Evolutionary conservation across 1,140 invertebrate species (phyloP), one percentile per base, ranked within the genome.

Genomic region (Zeugodacus cucurbitae): DNA sequence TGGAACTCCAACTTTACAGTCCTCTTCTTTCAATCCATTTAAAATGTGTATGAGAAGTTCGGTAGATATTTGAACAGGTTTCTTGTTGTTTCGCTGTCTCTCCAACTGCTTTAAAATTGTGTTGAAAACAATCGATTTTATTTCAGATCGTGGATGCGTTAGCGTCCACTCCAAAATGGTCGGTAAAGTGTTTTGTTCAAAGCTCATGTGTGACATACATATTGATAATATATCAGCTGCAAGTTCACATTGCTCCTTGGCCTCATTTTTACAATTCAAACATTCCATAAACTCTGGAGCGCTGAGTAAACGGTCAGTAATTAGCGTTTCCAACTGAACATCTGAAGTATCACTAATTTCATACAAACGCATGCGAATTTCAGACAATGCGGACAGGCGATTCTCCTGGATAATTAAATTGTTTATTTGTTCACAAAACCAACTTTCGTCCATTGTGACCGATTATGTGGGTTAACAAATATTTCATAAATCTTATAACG

Each of bases 161-260:
- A 96, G 91, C 58, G 95, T 93, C 88, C 94, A 94, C 92, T 94
- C 94, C 17, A 96, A 91, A 88, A 94, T 90, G 48, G 93, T 90
- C 58, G 92, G 92, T 82, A 94, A 95, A 58, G 93, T 93, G 22
- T 93, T 93, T 86, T 94, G 94, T 41, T 94, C 94, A 41, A 95
- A 87, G 41, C 92, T 90, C 89, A 96, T 93, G 89, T 95, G 95
- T 3, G 94, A 91, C 90, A 96, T 94, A 90, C 95, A 95, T 87
- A 94, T 89, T 59, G 94, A 93, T 20, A 96, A 89, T 17, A 96
- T 94, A 90, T 96, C 95, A 89, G 94, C 95, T n/a, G 95, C 94
- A 87, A 95, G 90, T 88, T 95, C 93, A 3, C 94, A 90, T 90
- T 95, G 94, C 11, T 54, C 48, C 20, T 89, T 94, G 62, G 34